Conservation (phyloP, 2,113 vertebrate genomes). For the Isichthys henryi region DNA sequence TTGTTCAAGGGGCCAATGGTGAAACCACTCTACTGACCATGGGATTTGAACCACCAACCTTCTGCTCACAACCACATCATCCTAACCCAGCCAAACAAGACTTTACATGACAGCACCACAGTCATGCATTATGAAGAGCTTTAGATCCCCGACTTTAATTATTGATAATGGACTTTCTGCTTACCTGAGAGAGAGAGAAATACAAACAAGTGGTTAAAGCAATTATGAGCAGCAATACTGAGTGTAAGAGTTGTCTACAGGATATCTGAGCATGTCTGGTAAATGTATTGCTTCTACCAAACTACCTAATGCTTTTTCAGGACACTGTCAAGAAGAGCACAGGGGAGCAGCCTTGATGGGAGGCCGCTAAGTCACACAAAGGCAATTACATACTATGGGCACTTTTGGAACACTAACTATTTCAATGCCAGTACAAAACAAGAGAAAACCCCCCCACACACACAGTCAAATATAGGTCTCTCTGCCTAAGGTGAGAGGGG, state of each 20-base stretch:
- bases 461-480: too few relatives aligned
- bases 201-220: not conserved
- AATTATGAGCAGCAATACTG: not conserved
- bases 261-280: not conserved
- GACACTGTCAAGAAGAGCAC: not conserved
- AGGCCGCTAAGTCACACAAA: not conserved
- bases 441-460: too few relatives aligned
- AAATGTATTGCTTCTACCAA: not conserved
- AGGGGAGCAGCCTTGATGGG: not conserved
- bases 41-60: not conserved
- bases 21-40: not conserved
- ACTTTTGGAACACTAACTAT: too few relatives aligned
- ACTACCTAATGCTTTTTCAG: not conserved
- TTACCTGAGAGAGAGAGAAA: not conserved
- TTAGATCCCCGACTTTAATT: not conserved
- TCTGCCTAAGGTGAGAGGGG: too few relatives aligned
- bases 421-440: too few relatives aligned
- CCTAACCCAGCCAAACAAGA: not conserved
- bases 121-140: not conserved
- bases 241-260: not conserved
- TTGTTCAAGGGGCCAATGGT: not conserved
- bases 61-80: not conserved
- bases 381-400: not conserved
- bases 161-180: not conserved
- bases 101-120: not conserved